Base-by-base conservation (phyloP, 2,888 invertebrate species). In the Hyposoter dolosus region DNA sequence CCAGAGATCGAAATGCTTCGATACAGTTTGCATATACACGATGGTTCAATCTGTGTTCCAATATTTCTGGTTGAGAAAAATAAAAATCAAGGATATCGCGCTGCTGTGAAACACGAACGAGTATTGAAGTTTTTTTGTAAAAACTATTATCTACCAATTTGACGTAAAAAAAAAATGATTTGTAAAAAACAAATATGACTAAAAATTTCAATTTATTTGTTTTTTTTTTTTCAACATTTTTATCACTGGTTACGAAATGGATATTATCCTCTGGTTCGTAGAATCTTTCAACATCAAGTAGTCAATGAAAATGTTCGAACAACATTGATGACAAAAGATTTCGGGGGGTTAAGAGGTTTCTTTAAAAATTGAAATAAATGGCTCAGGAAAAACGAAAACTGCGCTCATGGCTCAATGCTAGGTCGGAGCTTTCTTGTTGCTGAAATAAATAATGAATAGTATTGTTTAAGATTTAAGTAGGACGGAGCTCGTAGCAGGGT, bases 391-490 rank as follows among this genome's bases (percentile, higher is more conserved):
- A 77, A 4, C 9, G 23, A 6, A 1, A 17, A 77, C 10, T 40
- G 7, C 15, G 15, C 9, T 50, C 19, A 23, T 50, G 35, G 35
- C 35, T 35, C 35, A 66, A 35, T 47, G 32, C 9, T 12, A 23
- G 15, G 28, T n/a, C n/a, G 66, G 6, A 63, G 45, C 9, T 69
- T 79, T 19, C 7, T 65, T 71, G 17, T 43, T 28, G 10, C 43
- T 17, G 17, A 10, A 47, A 65, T 35, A 35, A 35, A 45, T 76
- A 63, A 63, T 76, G 23, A 28, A 15, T 43, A 45, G 17, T 32
- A 75, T 75, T 43, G 60, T 72, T 19, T 63, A 23, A 23, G 28
- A 17, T 15, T 47, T 28, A 28, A 23, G n/a, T 47, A n/a, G 50
- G 50, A 71, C 32, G 23, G 7, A 53, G 28, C 50, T 40, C 56